Conservation (phyloP, 2,113 vertebrate species). For the Trichomycterus rosablanca region DNA sequence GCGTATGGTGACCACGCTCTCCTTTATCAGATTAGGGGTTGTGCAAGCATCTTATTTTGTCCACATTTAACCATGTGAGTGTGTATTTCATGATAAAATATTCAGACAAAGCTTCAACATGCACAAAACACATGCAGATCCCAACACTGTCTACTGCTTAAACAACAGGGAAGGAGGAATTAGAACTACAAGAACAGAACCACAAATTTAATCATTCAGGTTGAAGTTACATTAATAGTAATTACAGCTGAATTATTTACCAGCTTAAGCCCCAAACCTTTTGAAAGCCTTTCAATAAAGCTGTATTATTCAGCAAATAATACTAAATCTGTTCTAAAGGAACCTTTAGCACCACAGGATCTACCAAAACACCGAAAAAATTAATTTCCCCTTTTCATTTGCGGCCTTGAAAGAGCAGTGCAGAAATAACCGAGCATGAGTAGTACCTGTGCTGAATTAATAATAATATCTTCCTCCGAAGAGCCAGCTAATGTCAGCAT, state of each 20-base stretch:
- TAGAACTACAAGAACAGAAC: background rate
- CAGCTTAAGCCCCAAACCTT: background rate
- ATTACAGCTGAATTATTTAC: constrained; percentile 1
- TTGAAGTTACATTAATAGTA: background rate
- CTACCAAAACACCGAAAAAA: background rate
- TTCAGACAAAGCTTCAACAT: no score
- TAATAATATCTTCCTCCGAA: no score
- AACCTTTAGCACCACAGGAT: background rate
- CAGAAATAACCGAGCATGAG: no score
- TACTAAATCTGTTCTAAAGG: background rate
- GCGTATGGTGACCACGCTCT: no score
- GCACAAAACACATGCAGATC: no score
- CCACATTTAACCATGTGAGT: no score
- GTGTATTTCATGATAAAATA: no score
- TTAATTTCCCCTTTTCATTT: no score
- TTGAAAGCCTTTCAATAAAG: background rate
- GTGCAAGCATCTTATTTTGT: no score
- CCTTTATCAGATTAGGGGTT: no score
- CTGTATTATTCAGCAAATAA: background rate
- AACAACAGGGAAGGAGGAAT: background rate
- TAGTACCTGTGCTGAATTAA: no score
- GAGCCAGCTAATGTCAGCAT: no score
- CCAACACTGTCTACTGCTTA: background rate
- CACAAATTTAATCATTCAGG: background rate
- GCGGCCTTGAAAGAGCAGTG: background rate